Percentiles rank a stretch among this genome's conserved stretches.
Conservation (phyloP, 2,888 invertebrate genomes). For the Orchestes rusci region DNA sequence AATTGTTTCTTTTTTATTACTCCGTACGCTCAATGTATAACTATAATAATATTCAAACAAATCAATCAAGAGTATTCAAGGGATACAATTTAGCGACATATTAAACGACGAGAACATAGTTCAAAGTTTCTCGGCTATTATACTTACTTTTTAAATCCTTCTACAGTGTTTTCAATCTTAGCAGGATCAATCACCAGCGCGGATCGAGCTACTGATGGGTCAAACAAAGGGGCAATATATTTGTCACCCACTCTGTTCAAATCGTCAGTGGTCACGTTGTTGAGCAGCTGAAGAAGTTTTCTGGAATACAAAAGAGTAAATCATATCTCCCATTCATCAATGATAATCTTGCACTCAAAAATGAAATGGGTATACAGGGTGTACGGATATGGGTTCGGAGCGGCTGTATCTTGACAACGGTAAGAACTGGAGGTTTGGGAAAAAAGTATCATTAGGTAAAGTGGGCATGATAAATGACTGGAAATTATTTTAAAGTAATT, state of each 20-base stretch:
- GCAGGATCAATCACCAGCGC: slow-evolving; percentile 71
- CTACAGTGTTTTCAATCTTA: slow-evolving; percentile 60
- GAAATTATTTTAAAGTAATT: no score
- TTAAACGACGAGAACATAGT: slow-evolving; percentile 2
- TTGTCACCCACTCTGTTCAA: slow-evolving; percentile 61
- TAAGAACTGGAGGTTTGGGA: no score
- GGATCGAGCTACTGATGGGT: slow-evolving; percentile 52
- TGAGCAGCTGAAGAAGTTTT: slow-evolving; percentile 57
- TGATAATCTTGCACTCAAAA: neutral
- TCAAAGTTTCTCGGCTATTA: slow-evolving; percentile 4
- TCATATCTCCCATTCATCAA: slow-evolving; percentile 20
- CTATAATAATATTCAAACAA: no score
- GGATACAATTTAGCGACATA: no score
- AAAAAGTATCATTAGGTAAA: no score
- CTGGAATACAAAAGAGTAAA: slow-evolving; percentile 41
- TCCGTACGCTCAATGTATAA: no score
- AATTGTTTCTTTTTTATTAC: no score
- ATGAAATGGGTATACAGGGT: no score
- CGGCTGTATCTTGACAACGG: no score
- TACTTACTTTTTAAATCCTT: slow-evolving; percentile 57
- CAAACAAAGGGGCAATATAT: slow-evolving; percentile 65
- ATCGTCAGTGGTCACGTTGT: slow-evolving; percentile 56
- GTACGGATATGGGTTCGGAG: no score
- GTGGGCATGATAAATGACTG: no score
- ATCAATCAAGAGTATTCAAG: no score